Percentiles rank a stretch among this genome's conserved stretches.
Evolutionary conservation across 2,888 invertebrate genomes (phyloP).

Genomic region (Laothoe populi): DNA sequence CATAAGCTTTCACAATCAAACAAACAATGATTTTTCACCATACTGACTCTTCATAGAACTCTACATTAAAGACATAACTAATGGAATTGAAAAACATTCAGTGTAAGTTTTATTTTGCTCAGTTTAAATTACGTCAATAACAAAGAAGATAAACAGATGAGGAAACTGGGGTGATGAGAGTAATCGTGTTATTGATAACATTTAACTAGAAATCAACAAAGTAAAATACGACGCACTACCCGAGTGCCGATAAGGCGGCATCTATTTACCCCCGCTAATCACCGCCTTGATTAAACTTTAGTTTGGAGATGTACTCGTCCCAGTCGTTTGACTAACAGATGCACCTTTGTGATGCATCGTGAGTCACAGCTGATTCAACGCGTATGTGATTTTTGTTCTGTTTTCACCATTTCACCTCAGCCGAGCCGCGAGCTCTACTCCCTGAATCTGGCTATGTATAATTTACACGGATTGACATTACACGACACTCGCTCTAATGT

Average conservation of each 20-base stretch:
- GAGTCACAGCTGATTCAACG: slow-evolving; percentile 54
- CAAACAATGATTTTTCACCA: neutral
- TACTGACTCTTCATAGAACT: neutral
- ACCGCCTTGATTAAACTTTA: slow-evolving; percentile 49
- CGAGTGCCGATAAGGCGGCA: slow-evolving; percentile 3
- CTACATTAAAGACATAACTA: no score
- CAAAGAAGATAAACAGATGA: slow-evolving; percentile 22
- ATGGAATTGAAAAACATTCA: neutral
- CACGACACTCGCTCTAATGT: slow-evolving; percentile 41
- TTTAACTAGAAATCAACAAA: neutral
- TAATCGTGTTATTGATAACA: slow-evolving; percentile 26
- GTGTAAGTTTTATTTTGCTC: neutral
- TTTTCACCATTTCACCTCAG: slow-evolving; percentile 52
- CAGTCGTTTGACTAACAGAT: slow-evolving; percentile 20
- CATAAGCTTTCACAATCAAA: neutral
- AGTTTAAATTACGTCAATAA: neutral
- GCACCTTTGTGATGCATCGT: slow-evolving; percentile 29
- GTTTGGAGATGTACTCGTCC: neutral
- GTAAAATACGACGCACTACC: neutral
- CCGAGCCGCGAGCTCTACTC: slow-evolving; percentile 18
- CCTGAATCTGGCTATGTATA: slow-evolving; percentile 46
- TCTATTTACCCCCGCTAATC: slow-evolving; percentile 49
- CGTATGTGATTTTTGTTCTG: slow-evolving; percentile 44
- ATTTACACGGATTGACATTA: slow-evolving; percentile 30
- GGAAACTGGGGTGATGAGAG: slow-evolving; percentile 25